These are phyloP conservation scores for Hiodon tergisus DNA, from an alignment of 2,113 vertebrate genomes.

Conservation along the genomic window DNA sequence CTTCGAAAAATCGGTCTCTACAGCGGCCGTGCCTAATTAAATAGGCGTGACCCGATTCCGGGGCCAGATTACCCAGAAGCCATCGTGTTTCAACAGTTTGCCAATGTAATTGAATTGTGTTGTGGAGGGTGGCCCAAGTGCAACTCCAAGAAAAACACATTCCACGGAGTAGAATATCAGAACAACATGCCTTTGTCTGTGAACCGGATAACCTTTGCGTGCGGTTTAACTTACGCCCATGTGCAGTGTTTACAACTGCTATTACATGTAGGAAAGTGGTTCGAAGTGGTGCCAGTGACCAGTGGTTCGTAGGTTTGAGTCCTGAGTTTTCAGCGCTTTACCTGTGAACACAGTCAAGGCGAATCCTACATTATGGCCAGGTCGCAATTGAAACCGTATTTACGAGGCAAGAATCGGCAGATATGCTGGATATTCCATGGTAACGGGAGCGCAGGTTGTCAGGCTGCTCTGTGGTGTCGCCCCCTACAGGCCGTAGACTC, in stretches of 20 bases:
- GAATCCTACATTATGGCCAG: too few relatives aligned
- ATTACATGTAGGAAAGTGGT: neutral
- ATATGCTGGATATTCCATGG: too few relatives aligned
- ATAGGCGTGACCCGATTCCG: neutral
- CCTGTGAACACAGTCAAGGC: too few relatives aligned
- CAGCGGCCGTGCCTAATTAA: neutral
- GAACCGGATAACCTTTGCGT: neutral
- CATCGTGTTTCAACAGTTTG: neutral
- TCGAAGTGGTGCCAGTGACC: neutral
- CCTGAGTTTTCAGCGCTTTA: neutral
- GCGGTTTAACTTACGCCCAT: neutral
- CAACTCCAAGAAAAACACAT: slow-evolving; percentile 7
- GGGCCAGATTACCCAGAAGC: neutral
- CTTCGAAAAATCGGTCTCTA: neutral
- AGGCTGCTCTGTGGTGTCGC: neutral
- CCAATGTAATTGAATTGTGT: neutral
- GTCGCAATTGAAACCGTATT: too few relatives aligned
- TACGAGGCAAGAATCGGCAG: too few relatives aligned
- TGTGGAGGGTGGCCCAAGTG: neutral
- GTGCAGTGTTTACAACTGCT: neutral
- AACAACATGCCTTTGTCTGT: neutral
- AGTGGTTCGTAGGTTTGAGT: too few relatives aligned
- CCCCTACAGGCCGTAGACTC: slow-evolving; percentile 81
- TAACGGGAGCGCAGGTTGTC: neutral
- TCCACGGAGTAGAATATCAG: slow-evolving; percentile 1